These are phyloP conservation scores for Melanogrammus aeglefinus DNA, from an alignment of 2,797 vertebrate species.

Conservation along the genomic window DNA sequence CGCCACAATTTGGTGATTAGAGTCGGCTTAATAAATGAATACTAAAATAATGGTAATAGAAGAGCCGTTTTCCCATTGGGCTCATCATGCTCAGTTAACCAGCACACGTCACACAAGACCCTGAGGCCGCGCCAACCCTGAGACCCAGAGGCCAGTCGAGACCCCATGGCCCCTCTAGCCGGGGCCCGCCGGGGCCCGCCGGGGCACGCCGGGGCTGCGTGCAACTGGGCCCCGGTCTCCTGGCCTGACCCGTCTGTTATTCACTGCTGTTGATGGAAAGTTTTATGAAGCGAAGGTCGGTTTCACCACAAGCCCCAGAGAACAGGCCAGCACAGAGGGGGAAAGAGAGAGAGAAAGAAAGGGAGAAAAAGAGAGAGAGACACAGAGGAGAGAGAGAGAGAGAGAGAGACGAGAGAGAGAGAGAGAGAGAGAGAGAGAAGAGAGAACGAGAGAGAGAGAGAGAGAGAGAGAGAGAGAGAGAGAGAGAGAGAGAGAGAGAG, in stretches of 20 bases:
- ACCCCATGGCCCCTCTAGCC: not conserved
- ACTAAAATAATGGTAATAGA: no score
- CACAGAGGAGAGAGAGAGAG: no score
- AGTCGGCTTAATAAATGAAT: not conserved
- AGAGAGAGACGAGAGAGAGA: no score
- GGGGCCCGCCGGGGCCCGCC: not conserved
- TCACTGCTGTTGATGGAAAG: conserved; percentile 76
- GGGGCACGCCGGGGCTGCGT: conserved; percentile 22
- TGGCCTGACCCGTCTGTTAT: conserved; percentile 71
- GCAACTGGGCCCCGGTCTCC: conserved; percentile 49
- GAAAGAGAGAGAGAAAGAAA: conserved; percentile 17
- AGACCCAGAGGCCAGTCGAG: not conserved
- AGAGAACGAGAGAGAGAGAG: no score
- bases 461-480: conserved; percentile 20
- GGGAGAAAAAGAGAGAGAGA: no score
- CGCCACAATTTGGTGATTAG: not conserved
- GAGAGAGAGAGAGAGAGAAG: not conserved
- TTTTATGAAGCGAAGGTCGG: conserved; percentile 63
- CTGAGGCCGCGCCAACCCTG: not conserved
- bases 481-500: not conserved
- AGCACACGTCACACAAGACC: not conserved
- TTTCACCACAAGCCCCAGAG: conserved; percentile 67
- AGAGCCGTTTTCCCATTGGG: no score
- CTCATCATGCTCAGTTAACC: not conserved
- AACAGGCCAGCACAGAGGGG: conserved; percentile 44